phyloP scores from a whole-genome alignment of 2,888 invertebrate genomes.

The Geotrupes spiniger region DNA sequence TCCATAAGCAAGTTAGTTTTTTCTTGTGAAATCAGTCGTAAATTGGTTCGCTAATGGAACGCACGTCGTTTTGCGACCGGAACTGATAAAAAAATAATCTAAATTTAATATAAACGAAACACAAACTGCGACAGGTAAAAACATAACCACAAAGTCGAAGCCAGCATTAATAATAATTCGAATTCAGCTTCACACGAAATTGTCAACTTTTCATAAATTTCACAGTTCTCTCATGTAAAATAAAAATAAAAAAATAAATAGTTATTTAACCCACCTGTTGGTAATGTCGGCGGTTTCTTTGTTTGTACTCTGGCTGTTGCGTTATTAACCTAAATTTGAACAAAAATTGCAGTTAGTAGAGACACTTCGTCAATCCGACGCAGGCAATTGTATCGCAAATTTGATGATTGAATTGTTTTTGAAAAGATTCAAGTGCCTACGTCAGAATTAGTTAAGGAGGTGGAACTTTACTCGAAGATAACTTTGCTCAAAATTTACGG shows the following conservation, averaged over 20 bases:
- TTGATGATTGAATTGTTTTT: background rate
- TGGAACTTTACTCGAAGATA: background rate
- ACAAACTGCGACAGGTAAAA: no score
- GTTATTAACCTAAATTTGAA: slow-evolving; percentile 86
- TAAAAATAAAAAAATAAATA: no score
- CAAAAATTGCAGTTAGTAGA: slow-evolving; percentile 31
- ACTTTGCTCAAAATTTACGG: no score
- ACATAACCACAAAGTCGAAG: no score
- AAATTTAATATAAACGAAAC: no score
- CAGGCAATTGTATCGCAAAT: slow-evolving; percentile 33
- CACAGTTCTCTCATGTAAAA: background rate
- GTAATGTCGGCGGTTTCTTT: slow-evolving; percentile 91
- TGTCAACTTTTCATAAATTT: background rate
- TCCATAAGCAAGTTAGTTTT: no score
- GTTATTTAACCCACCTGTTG: slow-evolving; percentile 71
- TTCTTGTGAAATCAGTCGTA: no score
- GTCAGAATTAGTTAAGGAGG: slow-evolving; percentile 6
- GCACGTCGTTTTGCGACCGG: no score
- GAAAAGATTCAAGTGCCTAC: slow-evolving; percentile 17
- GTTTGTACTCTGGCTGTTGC: slow-evolving; percentile 99
- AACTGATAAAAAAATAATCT: no score
- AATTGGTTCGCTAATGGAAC: no score
- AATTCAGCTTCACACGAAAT: no score
- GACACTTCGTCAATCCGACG: slow-evolving; percentile 34
- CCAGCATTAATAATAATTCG: no score